Conservation (phyloP, 2,113 vertebrate genomes). For the Rhegmatorhina hoffmannsi region DNA sequence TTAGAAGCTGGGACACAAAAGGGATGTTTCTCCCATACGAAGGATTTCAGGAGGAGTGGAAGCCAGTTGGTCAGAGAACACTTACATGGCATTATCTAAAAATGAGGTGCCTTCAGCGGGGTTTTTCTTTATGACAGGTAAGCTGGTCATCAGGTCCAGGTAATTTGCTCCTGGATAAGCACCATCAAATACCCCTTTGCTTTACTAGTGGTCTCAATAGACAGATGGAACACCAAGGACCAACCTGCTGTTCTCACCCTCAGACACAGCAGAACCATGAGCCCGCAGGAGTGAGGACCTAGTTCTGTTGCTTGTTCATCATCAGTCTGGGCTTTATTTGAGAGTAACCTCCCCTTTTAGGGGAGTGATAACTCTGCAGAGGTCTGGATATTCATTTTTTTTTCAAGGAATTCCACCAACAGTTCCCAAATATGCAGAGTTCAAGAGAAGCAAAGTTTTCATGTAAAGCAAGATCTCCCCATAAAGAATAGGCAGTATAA, state of each 20-base stretch:
- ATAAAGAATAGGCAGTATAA: background rate
- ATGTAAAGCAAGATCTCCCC: background rate
- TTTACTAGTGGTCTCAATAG: background rate
- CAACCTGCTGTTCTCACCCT: background rate
- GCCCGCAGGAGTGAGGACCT: background rate
- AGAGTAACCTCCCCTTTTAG: background rate
- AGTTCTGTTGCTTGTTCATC: background rate
- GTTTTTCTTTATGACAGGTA: background rate
- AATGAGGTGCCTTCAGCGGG: accelerated
- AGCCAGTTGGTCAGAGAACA: background rate
- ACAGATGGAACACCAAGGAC: background rate
- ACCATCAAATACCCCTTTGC: background rate
- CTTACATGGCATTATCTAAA: background rate
- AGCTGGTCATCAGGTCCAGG: background rate
- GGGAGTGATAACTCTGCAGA: background rate
- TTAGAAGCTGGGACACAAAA: slow-evolving; percentile 33
- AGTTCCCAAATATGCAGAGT: background rate
- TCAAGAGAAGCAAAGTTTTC: background rate
- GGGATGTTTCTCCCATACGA: background rate
- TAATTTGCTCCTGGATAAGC: background rate
- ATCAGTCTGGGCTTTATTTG: background rate
- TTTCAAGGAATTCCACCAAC: background rate
- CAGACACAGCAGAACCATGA: background rate
- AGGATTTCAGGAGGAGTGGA: background rate
- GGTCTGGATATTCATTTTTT: background rate